A percentile compares a stretch with the other conserved stretches of the same genome.
Conservation (phyloP, 2,113 vertebrate genomes). For the Isichthys henryi region DNA sequence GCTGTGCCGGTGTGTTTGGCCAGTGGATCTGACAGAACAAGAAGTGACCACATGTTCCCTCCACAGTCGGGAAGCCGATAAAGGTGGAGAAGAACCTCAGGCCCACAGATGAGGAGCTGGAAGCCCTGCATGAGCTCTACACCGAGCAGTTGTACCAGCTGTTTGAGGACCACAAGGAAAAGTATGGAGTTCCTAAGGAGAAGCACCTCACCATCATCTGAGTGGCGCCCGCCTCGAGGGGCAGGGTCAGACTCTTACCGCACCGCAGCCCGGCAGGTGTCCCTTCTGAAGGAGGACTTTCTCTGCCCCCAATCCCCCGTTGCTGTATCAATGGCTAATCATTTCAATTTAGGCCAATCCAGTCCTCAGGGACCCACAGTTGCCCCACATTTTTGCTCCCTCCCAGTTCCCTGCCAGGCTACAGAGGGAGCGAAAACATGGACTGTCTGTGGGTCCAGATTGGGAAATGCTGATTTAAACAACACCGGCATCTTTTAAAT, state of each 20-base stretch:
- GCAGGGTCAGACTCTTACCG: background rate
- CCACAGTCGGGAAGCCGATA: conserved; percentile 79
- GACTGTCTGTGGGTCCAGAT: background rate
- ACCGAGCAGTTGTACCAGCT: conserved; percentile 68
- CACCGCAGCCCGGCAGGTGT: background rate
- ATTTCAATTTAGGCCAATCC: background rate
- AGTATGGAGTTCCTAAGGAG: conserved; percentile 70
- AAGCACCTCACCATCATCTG: conserved; percentile 75
- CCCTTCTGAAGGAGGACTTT: background rate
- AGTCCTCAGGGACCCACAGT: background rate
- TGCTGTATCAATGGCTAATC: background rate
- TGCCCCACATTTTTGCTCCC: background rate
- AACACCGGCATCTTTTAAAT: background rate
- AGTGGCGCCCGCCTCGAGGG: conserved; percentile 20
- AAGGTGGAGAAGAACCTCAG: conserved; percentile 59
- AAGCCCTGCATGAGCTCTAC: conserved; percentile 72
- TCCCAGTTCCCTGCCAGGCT: background rate
- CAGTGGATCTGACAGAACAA: background rate
- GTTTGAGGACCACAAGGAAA: conserved; percentile 83
- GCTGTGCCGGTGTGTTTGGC: background rate
- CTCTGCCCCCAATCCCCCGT: background rate
- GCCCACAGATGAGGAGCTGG: conserved; percentile 65
- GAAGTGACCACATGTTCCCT: conserved; percentile 4
- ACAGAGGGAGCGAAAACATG: background rate
- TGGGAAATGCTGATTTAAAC: background rate